These are phyloP conservation scores for Promerops cafer DNA, from an alignment of 2,113 vertebrate species.

Conservation along the genomic window DNA sequence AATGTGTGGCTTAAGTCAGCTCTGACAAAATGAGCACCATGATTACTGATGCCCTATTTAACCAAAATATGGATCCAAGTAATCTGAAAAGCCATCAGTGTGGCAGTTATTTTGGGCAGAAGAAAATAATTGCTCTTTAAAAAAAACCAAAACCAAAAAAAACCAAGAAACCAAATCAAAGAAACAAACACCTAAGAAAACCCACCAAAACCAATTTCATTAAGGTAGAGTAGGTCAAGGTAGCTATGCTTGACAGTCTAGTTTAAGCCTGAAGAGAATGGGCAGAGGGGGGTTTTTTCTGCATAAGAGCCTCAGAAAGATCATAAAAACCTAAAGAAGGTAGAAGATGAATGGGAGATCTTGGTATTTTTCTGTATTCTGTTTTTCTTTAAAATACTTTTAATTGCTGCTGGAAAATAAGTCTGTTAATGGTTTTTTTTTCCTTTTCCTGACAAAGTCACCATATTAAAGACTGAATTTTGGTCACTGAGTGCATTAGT, in stretches of 20 bases:
- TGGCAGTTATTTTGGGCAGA: neutral
- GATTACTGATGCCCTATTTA: neutral
- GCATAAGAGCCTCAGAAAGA: neutral
- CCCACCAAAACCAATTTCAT: neutral
- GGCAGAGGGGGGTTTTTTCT: neutral
- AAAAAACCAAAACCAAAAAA: neutral
- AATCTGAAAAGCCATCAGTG: neutral
- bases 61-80: neutral
- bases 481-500: neutral
- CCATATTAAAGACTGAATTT: neutral
- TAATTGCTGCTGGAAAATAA: neutral
- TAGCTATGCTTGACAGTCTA: neutral
- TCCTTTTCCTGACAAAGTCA: neutral
- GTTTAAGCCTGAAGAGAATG: neutral
- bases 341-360: neutral
- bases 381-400: neutral
- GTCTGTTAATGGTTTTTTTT: neutral
- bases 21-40: neutral
- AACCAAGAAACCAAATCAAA: neutral
- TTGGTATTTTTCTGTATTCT: neutral
- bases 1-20: neutral
- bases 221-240: neutral
- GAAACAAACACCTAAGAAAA: accelerated
- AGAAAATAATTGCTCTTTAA: neutral
- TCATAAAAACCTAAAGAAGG: neutral